These are phyloP conservation scores for Siderastrea radians DNA, from an alignment of 92 coral and sea anemone species.

Conservation along the genomic window DNA sequence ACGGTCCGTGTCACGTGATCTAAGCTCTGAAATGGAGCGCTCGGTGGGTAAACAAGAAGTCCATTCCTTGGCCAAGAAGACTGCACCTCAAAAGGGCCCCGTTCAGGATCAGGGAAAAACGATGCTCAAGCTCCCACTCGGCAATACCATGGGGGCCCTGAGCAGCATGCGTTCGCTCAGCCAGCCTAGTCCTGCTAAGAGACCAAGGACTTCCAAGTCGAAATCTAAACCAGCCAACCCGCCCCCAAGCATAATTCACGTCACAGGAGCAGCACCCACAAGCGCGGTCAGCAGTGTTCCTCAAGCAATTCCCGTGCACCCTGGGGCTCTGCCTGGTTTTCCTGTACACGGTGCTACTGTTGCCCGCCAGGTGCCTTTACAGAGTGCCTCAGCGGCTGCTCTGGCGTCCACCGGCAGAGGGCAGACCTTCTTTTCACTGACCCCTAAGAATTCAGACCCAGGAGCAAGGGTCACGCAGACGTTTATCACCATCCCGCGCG, in stretches of 20 bases:
- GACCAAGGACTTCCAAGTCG: constrained; percentile 81
- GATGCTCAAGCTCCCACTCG: constrained; percentile 82
- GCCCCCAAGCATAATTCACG: constrained; percentile 55
- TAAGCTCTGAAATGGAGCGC: constrained; percentile 70
- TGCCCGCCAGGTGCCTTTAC: constrained; percentile 68
- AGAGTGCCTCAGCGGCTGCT: constrained; percentile 56
- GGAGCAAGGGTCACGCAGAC: constrained; percentile 80
- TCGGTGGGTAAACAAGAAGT: constrained; percentile 35
- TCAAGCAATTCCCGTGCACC: constrained; percentile 37
- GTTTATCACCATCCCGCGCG: constrained; percentile 78
- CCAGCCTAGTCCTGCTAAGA: constrained; percentile 89
- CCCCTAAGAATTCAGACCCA: constrained; percentile 70
- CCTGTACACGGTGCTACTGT: constrained; percentile 38
- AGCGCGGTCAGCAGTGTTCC: constrained; percentile 44
- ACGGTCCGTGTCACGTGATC: constrained; percentile 86
- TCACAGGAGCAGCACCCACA: constrained; percentile 47
- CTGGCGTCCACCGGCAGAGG: constrained; percentile 67
- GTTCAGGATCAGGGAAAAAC: constrained; percentile 59
- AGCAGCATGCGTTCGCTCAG: constrained; percentile 66
- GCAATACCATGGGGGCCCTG: constrained; percentile 81
- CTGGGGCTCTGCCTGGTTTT: constrained; percentile 53
- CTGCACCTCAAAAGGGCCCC: constrained; percentile 56
- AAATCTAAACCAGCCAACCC: constrained; percentile 70
- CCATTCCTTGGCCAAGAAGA: constrained; percentile 51
- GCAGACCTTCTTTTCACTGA: constrained; percentile 85